Evolutionary conservation across 2,113 vertebrate genomes (phyloP), one percentile per base, ranked within the genome.

Genomic region (Psilopogon haemacephalus): DNA sequence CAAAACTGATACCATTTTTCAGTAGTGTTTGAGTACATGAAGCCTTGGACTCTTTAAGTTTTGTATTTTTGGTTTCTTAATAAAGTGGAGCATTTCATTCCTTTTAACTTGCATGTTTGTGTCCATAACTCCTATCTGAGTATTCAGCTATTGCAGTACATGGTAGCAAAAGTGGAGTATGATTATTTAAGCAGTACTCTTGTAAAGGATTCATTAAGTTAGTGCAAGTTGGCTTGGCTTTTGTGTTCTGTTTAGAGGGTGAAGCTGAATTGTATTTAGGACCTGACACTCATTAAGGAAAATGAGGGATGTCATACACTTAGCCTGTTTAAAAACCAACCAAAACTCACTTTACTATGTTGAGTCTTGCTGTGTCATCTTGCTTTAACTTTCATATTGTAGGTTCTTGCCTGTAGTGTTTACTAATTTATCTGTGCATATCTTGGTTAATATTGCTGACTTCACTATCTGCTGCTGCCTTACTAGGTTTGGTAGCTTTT

Each of bases 61-160:
- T 96, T 97, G 96, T 97, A 95, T 96, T 95, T 96, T 97, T 95
- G 94, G 88, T 97, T 95, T 96, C 93, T 95, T 91, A 97, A 97
- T 97, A 97, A 97, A 96, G 94, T 96, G 94, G 93, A 97, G 90
- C 96, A 92, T 97, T 97, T 96, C 95, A 96, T 96, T 94, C 87
- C 79, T 96, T 95, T 95, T 95, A 96, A 94, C 64, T 94, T 72
- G 91, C 82, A 95, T 95, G 87, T 95, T 89, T 96, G 85, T 95
- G 65, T 95, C 60, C 0, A 0, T 94, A 60, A 83, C 16, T 90
- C 32, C 63, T 92, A 40, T 38, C 69, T 76, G 9, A 85, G 19
- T 71, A 5, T 2, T 26, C 8, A 42, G 4, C 37, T 64, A 1
- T 54, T 72, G 21, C 35, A 48, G 30, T 68, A 42, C 6, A 4